phyloP scores from a whole-genome alignment of 2,888 invertebrate species.

The Tinea semifulvella region DNA sequence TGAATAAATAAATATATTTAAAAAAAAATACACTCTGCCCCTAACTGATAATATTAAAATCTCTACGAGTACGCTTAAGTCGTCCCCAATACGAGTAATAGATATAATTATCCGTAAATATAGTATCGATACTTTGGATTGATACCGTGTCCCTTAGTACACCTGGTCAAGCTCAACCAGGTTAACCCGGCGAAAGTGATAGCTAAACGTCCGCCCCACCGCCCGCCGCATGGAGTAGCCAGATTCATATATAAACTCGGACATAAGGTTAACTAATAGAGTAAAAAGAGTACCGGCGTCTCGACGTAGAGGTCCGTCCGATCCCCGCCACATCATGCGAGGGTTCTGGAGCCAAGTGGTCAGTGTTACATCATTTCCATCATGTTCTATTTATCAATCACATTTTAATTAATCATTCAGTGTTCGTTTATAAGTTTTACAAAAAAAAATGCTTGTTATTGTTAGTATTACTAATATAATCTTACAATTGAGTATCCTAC shows the following conservation, averaged over 20 bases:
- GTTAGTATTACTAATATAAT: too few relatives aligned
- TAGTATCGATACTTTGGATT: too few relatives aligned
- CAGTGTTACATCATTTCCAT: slow-evolving; percentile 36
- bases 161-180: slow-evolving; percentile 19
- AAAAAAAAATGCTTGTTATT: not conserved
- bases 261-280: slow-evolving; percentile 41
- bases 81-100: too few relatives aligned
- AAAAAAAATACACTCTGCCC: too few relatives aligned
- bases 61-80: too few relatives aligned
- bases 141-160: too few relatives aligned
- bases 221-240: slow-evolving; percentile 36
- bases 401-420: not conserved
- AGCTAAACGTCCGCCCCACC: slow-evolving; percentile 34
- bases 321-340: slow-evolving; percentile 62
- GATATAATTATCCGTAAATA: too few relatives aligned
- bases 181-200: slow-evolving; percentile 43
- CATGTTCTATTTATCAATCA: not conserved
- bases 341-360: slow-evolving; percentile 70
- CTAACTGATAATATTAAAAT: too few relatives aligned
- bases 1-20: too few relatives aligned
- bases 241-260: slow-evolving; percentile 42
- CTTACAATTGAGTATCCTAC: too few relatives aligned
- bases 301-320: slow-evolving; percentile 42
- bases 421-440: not conserved
- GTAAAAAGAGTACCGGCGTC: slow-evolving; percentile 50